Percentiles rank a stretch among this genome's conserved stretches.
phyloP scores from a whole-genome alignment of 2,888 invertebrate genomes.

The Calliopum simillimum region DNA sequence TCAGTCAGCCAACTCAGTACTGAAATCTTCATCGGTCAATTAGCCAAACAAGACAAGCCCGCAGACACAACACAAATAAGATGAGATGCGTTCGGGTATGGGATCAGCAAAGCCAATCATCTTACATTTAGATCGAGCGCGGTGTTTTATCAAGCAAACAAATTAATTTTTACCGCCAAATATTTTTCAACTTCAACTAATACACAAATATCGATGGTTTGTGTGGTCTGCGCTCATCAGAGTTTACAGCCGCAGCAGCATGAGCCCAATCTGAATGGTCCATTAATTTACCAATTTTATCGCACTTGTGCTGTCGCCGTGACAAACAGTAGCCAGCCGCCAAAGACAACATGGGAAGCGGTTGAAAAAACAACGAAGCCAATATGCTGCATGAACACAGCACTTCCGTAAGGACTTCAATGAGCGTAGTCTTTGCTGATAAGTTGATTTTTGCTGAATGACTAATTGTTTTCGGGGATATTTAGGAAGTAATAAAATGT shows the following conservation, averaged over 20 bases:
- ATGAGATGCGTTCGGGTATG: conserved; percentile 37
- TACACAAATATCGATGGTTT: not conserved
- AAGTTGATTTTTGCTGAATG: not conserved
- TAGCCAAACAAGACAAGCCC: conserved; percentile 61
- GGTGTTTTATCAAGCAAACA: conserved; percentile 37
- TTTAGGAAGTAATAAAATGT: too few species aligned
- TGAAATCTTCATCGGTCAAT: conserved; percentile 51
- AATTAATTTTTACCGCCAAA: conserved; percentile 36
- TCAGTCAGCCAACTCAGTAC: too few species aligned
- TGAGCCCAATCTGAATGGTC: not conserved
- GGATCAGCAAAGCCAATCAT: conserved; percentile 34
- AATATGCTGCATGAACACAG: not conserved
- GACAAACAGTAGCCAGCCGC: conserved; percentile 6
- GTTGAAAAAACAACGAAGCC: not conserved
- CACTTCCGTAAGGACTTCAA: conserved; percentile 12
- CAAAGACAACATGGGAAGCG: conserved; percentile 6
- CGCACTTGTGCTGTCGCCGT: conserved; percentile 12
- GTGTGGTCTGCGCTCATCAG: conserved; percentile 31
- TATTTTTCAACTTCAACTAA: not conserved
- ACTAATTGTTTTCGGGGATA: too few species aligned
- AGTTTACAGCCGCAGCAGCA: not conserved
- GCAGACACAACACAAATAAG: conserved; percentile 44
- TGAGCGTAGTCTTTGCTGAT: not conserved
- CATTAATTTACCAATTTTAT: conserved; percentile 33
- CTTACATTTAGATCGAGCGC: conserved; percentile 32